These are phyloP conservation scores for Lymantria dispar DNA, from an alignment of 2,888 invertebrate genomes.

Conservation along the genomic window DNA sequence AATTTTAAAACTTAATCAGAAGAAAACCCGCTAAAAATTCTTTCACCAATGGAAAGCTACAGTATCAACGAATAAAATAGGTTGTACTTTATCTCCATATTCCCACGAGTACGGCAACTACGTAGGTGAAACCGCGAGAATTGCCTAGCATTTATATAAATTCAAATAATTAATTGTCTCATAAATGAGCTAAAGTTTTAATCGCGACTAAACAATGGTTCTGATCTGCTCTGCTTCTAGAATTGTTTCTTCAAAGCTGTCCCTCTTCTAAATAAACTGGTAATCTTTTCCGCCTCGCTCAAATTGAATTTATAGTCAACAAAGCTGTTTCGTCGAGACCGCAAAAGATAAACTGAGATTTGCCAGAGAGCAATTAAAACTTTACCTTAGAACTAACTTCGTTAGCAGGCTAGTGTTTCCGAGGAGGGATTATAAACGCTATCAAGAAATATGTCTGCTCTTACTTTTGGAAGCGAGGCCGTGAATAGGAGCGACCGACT, in stretches of 20 bases:
- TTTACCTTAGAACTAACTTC: constrained; percentile 78
- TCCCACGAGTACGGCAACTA: too few relatives aligned
- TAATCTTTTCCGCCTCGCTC: constrained; percentile 60
- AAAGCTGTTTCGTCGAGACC: constrained; percentile 68
- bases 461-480: constrained; percentile 56
- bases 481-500: constrained; percentile 58
- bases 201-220: constrained; percentile 11
- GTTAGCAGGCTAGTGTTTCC: constrained; percentile 70
- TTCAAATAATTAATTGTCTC: too few relatives aligned
- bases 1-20: too few relatives aligned
- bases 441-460: constrained; percentile 63
- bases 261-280: constrained; percentile 45
- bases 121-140: too few relatives aligned
- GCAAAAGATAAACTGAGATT: constrained; percentile 79
- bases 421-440: constrained; percentile 60
- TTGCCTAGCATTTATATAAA: too few relatives aligned
- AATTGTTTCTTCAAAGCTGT: constrained; percentile 30
- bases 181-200: too few relatives aligned
- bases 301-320: constrained; percentile 78
- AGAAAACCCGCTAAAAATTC: too few relatives aligned
- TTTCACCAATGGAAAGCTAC: too few relatives aligned
- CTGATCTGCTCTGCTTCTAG: constrained; percentile 31
- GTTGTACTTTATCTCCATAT: too few relatives aligned
- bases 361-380: constrained; percentile 79
- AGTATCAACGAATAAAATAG: too few relatives aligned